Evolutionary conservation across 2,113 vertebrate genomes (phyloP).

Genomic region (Myiagra hebetior): DNA sequence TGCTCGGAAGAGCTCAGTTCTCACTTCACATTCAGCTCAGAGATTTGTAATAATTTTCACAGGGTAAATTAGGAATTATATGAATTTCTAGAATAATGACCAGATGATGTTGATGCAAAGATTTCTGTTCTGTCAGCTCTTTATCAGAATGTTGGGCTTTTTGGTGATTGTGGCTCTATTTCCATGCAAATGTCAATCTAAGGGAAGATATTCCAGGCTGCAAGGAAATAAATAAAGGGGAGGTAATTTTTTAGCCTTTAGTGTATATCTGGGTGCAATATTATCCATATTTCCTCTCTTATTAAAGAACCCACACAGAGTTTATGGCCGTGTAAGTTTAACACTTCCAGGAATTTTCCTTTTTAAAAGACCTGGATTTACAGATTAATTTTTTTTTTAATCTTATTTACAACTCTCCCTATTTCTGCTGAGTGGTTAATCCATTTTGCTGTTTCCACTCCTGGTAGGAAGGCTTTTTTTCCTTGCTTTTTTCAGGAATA

Average conservation of each 20-base stretch:
- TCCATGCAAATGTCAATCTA: not conserved
- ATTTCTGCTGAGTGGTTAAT: not conserved
- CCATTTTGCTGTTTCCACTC: not conserved
- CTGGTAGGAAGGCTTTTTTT: not conserved
- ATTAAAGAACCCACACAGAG: not conserved
- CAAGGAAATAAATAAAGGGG: not conserved
- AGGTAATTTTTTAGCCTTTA: not conserved
- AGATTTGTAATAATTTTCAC: not conserved
- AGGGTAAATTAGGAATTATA: not conserved
- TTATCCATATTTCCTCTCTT: not conserved
- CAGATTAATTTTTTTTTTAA: rapidly evolving
- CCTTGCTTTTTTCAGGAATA: not conserved
- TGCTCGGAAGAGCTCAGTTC: not conserved
- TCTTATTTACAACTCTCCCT: not conserved
- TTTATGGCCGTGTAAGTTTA: not conserved
- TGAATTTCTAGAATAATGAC: not conserved
- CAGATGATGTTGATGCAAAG: not conserved
- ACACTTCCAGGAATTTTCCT: not conserved
- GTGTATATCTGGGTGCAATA: not conserved
- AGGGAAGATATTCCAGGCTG: not conserved
- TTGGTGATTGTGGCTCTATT: not conserved
- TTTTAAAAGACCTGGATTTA: not conserved
- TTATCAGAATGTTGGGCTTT: not conserved
- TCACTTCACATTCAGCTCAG: not conserved
- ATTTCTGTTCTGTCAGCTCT: not conserved